These are phyloP conservation scores for Cydia pomonella DNA, from an alignment of 1,140 invertebrate genomes.

Conservation along the genomic window DNA sequence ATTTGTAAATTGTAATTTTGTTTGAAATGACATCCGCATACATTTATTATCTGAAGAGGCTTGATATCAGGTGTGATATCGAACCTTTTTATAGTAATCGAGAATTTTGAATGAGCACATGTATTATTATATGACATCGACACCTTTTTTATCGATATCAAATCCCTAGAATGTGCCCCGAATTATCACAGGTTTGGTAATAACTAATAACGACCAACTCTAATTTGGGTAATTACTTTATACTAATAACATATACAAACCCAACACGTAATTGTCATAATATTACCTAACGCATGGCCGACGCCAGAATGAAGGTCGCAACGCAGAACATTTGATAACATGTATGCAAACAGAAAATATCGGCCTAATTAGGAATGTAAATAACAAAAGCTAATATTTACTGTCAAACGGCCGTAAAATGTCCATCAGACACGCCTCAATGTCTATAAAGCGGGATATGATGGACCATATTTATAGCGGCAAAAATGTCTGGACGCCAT, in stretches of 20 bases:
- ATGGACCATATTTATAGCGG: conserved; percentile 47
- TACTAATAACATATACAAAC: background rate
- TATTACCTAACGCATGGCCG: conserved; percentile 8
- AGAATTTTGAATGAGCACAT: too few species aligned
- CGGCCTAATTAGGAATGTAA: conserved; percentile 40
- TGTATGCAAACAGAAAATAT: conserved; percentile 39
- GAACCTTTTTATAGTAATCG: too few species aligned
- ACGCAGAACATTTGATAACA: conserved; percentile 21
- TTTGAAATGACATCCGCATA: too few species aligned
- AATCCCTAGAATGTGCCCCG: too few species aligned
- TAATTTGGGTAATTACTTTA: background rate
- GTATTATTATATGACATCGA: too few species aligned
- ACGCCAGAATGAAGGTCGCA: conserved; percentile 6
- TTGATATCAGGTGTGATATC: too few species aligned
- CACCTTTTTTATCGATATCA: too few species aligned
- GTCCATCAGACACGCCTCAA: conserved; percentile 48
- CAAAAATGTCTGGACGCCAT: conserved; percentile 42
- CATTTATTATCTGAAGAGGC: too few species aligned
- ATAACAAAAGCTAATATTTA: conserved; percentile 49
- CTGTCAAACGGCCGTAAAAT: conserved; percentile 45
- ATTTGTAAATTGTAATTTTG: too few species aligned
- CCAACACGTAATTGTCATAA: background rate
- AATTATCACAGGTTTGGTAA: too few species aligned
- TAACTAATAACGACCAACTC: background rate
- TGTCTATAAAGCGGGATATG: conserved; percentile 47